Percentiles rank a stretch among this genome's conserved stretches.
phyloP scores from a whole-genome alignment of 2,888 invertebrate genomes.

The Meta bourneti region DNA sequence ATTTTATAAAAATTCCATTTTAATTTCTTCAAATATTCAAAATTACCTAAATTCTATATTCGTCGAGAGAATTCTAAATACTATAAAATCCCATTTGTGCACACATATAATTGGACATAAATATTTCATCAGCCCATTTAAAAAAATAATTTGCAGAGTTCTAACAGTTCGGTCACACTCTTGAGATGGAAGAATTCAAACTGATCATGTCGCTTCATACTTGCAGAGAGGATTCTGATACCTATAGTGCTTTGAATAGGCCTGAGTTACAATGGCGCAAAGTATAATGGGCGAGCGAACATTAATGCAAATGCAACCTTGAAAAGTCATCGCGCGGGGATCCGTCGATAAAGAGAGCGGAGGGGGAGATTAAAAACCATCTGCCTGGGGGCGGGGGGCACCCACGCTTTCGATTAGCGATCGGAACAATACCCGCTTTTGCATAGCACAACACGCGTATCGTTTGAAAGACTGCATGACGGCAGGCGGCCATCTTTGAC shows the following conservation, averaged over 20 bases:
- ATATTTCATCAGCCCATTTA: too few species aligned
- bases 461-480: background rate
- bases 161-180: background rate
- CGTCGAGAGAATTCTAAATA: too few species aligned
- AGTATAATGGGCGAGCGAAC: background rate
- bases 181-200: background rate
- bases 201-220: background rate
- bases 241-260: background rate
- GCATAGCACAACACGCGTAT: slow-evolving; percentile 24
- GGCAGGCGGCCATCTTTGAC: background rate
- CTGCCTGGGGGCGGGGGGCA: slow-evolving; percentile 49
- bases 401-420: slow-evolving; percentile 62
- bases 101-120: too few species aligned
- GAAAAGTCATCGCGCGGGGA: slow-evolving; percentile 42
- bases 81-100: too few species aligned
- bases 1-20: too few species aligned
- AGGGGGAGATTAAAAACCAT: slow-evolving; percentile 44
- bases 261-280: background rate
- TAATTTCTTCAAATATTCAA: too few species aligned
- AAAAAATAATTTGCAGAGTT: background rate
- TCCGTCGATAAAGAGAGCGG: slow-evolving; percentile 44
- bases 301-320: slow-evolving; percentile 36
- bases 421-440: slow-evolving; percentile 41
- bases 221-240: background rate
- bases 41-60: too few species aligned